Evolutionary conservation across 1,140 invertebrate species (phyloP).

Genomic region (Popillia japonica): DNA sequence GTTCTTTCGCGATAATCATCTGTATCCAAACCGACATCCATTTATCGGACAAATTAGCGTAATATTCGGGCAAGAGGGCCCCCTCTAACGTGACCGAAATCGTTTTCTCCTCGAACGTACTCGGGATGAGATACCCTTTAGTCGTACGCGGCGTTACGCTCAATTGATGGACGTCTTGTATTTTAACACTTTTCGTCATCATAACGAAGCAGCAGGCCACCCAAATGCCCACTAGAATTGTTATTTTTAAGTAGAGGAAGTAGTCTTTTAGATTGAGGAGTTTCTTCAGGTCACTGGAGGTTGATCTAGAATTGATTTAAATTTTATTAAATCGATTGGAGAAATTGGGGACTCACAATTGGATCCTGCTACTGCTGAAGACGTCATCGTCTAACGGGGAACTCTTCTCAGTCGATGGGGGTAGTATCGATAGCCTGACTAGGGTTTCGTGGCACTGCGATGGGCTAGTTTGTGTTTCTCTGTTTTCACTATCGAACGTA

Average conservation of each 20-base stretch:
- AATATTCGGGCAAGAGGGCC: slow-evolving; percentile 62
- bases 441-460: background rate
- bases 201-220: slow-evolving; percentile 71
- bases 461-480: background rate
- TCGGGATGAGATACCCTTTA: slow-evolving; percentile 60
- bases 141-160: slow-evolving; percentile 64
- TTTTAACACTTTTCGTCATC: slow-evolving; percentile 71
- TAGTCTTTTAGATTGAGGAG: background rate
- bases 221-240: slow-evolving; percentile 65
- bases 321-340: background rate
- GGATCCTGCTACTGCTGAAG: background rate
- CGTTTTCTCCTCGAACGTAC: slow-evolving; percentile 54
- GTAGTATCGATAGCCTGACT: background rate
- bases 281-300: background rate
- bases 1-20: slow-evolving; percentile 53
- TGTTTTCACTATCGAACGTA: slow-evolving; percentile 8
- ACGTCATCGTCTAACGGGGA: slow-evolving; percentile 26
- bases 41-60: slow-evolving; percentile 61
- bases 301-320: slow-evolving; percentile 22
- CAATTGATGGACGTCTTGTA: slow-evolving; percentile 68
- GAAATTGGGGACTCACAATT: background rate
- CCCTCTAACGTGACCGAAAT: slow-evolving; percentile 63
- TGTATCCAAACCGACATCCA: slow-evolving; percentile 65
- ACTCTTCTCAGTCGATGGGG: background rate
- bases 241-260: slow-evolving; percentile 57